Conservation (phyloP, 2,113 vertebrate species). For the Dolichallabes microphthalmus region DNA sequence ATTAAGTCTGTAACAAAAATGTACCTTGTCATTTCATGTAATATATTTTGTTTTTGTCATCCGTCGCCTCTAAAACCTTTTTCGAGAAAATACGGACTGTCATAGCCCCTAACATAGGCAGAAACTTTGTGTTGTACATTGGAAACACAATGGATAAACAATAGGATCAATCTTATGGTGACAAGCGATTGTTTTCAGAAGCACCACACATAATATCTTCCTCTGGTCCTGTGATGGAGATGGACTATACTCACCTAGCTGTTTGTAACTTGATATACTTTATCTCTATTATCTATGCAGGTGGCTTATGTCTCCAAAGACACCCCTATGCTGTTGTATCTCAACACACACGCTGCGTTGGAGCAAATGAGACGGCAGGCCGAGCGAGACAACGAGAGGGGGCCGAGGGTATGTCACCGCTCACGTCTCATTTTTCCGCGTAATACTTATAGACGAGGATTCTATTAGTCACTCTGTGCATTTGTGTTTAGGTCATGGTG, state of each 20-base stretch:
- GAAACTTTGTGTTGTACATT: no score
- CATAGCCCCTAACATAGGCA: no score
- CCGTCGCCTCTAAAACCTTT: no score
- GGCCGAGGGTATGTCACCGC: constrained; percentile 74
- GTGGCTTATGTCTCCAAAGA: constrained; percentile 94
- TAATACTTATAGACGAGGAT: no score
- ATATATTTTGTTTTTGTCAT: no score
- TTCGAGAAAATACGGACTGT: no score
- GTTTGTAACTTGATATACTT: neutral
- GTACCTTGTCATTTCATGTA: no score
- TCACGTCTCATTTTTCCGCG: neutral
- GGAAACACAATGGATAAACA: no score
- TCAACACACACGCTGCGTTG: constrained; percentile 93
- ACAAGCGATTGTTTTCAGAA: neutral
- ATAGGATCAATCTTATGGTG: neutral
- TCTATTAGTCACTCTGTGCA: neutral
- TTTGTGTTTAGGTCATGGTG: constrained; percentile 82
- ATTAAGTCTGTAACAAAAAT: no score
- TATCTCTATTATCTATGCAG: constrained; percentile 48
- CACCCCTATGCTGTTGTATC: constrained; percentile 94
- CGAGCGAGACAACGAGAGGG: constrained; percentile 89
- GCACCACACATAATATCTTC: neutral
- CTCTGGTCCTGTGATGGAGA: neutral
- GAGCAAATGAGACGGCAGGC: constrained; percentile 98
- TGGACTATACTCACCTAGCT: neutral